Conservation (phyloP, 1,140 invertebrate genomes). For the Drosophila persimilis region DNA sequence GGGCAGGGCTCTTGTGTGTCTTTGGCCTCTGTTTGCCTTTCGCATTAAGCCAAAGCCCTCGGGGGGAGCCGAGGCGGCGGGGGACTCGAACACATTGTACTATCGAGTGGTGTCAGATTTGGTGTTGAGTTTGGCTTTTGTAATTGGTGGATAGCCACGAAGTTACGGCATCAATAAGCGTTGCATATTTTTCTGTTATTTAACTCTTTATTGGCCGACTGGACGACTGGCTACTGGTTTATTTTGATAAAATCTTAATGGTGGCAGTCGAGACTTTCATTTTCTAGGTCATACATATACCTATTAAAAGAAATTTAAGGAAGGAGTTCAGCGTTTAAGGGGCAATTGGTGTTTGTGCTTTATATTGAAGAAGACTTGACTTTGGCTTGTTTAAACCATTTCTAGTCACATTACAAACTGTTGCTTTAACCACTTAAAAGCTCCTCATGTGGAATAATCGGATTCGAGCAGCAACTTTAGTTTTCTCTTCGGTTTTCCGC, state of each 20-base stretch:
- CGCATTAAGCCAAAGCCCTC: slow-evolving; percentile 57
- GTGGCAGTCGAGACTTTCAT: background rate
- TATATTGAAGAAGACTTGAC: too few species aligned
- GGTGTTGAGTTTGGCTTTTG: slow-evolving; percentile 23
- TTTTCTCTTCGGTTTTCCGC: too few species aligned
- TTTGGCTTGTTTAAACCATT: too few species aligned
- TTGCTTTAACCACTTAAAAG: too few species aligned
- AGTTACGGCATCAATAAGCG: slow-evolving; percentile 34
- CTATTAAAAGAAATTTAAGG: too few species aligned
- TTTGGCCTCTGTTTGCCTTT: slow-evolving; percentile 68
- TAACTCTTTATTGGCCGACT: slow-evolving; percentile 24
- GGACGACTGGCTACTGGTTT: slow-evolving; percentile 17
- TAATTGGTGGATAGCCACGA: slow-evolving; percentile 26
- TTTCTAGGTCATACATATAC: slow-evolving; percentile 25
- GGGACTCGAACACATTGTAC: slow-evolving; percentile 38
- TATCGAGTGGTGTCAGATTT: slow-evolving; percentile 60
- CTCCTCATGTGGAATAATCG: too few species aligned
- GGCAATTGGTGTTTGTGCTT: too few species aligned
- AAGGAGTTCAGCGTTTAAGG: too few species aligned
- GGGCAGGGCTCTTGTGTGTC: slow-evolving; percentile 15
- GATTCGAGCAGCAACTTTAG: too few species aligned
- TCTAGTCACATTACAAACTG: too few species aligned
- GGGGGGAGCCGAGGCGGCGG: too few species aligned
- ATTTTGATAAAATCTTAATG: slow-evolving; percentile 46
- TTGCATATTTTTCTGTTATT: slow-evolving; percentile 34